Evolutionary conservation across 2,888 invertebrate species (phyloP).

Genomic region (Notodonta dromedarius): DNA sequence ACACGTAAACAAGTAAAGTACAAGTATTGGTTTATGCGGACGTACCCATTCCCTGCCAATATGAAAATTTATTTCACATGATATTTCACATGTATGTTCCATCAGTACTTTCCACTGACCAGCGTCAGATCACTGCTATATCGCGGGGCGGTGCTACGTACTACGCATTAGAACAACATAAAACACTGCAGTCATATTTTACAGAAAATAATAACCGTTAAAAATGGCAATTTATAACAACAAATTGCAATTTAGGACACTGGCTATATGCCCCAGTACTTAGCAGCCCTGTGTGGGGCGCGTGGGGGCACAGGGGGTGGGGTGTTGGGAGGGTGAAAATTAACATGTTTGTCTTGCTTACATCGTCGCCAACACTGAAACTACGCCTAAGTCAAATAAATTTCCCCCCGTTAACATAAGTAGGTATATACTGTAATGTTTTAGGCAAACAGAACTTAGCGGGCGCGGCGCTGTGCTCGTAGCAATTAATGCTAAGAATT

Average conservation of each 20-base stretch:
- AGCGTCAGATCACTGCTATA: too few relatives aligned
- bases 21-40: too few relatives aligned
- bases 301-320: slow-evolving; percentile 32
- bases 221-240: background rate
- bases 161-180: too few relatives aligned
- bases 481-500: slow-evolving; percentile 77
- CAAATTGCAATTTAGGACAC: slow-evolving; percentile 1
- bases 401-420: slow-evolving; percentile 79
- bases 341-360: slow-evolving; percentile 83
- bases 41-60: too few relatives aligned
- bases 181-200: background rate
- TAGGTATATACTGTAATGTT: slow-evolving; percentile 66
- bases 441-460: slow-evolving; percentile 62
- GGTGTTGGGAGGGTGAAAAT: slow-evolving; percentile 68
- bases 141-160: too few relatives aligned
- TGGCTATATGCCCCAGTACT: slow-evolving; percentile 9
- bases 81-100: too few relatives aligned
- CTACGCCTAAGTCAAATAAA: slow-evolving; percentile 82
- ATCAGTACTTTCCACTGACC: too few relatives aligned
- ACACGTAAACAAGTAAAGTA: too few relatives aligned
- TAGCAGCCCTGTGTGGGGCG: slow-evolving; percentile 32
- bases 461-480: slow-evolving; percentile 49
- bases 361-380: slow-evolving; percentile 78
- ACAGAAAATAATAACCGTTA: background rate
- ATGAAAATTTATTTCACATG: too few relatives aligned